These are phyloP conservation scores for Synergus laeviventris DNA, from an alignment of 2,888 invertebrate species.

Conservation along the genomic window DNA sequence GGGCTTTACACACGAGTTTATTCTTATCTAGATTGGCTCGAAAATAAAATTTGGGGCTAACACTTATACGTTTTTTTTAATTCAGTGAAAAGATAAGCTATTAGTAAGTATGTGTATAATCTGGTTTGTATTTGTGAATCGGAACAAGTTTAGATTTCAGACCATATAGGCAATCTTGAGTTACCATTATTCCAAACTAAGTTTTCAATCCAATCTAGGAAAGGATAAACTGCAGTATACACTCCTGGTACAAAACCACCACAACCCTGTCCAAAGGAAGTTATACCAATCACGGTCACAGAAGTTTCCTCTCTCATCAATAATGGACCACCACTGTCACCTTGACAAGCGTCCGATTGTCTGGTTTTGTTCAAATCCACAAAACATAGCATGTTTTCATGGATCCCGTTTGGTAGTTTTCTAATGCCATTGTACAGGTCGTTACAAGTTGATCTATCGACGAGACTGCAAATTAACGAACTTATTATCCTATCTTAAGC, in stretches of 20 bases:
- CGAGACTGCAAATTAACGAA: constrained; percentile 57
- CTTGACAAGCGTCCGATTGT: constrained; percentile 64
- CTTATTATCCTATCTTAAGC: too few relatives aligned
- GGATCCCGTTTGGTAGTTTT: constrained; percentile 63
- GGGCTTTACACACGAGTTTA: constrained; percentile 81
- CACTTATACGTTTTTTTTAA: background rate
- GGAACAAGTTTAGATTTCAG: background rate
- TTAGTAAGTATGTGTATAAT: background rate
- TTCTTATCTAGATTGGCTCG: constrained; percentile 80
- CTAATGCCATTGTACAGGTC: constrained; percentile 52
- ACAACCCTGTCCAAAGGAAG: constrained; percentile 68
- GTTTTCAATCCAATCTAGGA: constrained; percentile 70
- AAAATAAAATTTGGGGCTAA: constrained; percentile 78
- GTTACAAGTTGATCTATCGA: constrained; percentile 58
- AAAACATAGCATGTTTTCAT: constrained; percentile 64
- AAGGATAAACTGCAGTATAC: constrained; percentile 66
- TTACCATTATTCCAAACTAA: constrained; percentile 62
- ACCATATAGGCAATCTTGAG: background rate
- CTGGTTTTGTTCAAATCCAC: constrained; percentile 60
- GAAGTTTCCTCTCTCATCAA: constrained; percentile 42
- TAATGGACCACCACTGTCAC: constrained; percentile 71
- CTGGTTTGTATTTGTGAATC: background rate
- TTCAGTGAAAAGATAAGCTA: background rate
- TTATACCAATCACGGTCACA: constrained; percentile 61
- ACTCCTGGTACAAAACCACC: constrained; percentile 64